Percentiles rank a stretch among this genome's conserved stretches.
Conservation (phyloP, 2,888 invertebrate species). For the Enoplolaimus lenunculus region DNA sequence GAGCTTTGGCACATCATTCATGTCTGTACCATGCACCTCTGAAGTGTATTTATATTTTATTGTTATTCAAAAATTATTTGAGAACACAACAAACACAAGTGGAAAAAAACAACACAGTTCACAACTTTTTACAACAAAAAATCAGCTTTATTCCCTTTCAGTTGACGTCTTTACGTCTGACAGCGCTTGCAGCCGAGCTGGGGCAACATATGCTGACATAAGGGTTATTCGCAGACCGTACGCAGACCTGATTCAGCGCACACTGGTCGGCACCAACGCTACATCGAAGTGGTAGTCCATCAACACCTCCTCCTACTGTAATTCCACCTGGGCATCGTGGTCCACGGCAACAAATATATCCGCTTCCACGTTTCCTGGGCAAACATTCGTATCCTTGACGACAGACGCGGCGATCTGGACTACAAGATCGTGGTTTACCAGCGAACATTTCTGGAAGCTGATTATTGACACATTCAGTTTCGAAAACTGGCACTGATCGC, state of each 20-base stretch:
- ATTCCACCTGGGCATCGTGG: background rate
- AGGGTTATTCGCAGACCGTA: background rate
- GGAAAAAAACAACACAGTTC: too few relatives aligned
- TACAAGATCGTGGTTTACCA: background rate
- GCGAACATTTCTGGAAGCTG: background rate
- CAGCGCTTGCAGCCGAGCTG: background rate
- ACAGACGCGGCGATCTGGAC: background rate
- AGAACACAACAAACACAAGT: too few relatives aligned
- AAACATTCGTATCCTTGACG: background rate
- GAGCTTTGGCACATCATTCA: too few relatives aligned
- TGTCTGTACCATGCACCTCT: too few relatives aligned
- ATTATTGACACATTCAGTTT: background rate
- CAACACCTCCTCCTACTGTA: background rate
- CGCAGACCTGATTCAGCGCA: background rate
- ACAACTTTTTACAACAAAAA: too few relatives aligned
- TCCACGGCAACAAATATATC: background rate
- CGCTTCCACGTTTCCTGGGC: background rate
- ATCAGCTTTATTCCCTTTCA: too few relatives aligned
- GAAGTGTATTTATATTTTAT: too few relatives aligned
- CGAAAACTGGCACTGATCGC: background rate
- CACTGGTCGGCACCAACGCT: background rate
- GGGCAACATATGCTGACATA: background rate
- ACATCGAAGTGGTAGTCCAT: background rate
- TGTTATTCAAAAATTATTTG: too few relatives aligned
- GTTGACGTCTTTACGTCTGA: too few relatives aligned